Evolutionary conservation across 92 coral and sea anemone genomes (phyloP).

Genomic region (Zoanthus sansibaricus): DNA sequence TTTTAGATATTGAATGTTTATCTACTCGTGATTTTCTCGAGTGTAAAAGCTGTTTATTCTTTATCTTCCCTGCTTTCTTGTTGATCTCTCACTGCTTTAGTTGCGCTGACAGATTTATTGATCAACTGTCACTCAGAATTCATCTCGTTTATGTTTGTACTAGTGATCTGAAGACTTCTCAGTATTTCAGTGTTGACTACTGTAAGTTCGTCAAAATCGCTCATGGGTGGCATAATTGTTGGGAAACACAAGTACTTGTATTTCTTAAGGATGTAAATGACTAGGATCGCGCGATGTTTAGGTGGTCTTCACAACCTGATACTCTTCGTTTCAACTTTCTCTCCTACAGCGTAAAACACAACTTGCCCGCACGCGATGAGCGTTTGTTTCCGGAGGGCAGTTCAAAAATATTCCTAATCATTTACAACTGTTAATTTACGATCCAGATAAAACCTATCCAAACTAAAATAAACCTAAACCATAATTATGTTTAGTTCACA

Average conservation of each 20-base stretch:
- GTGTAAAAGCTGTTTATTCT: background rate
- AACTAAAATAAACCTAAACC: background rate
- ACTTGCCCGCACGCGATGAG: conserved; percentile 52
- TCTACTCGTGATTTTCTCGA: background rate
- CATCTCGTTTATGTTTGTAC: background rate
- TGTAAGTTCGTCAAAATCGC: background rate
- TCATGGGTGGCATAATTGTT: conserved; percentile 28
- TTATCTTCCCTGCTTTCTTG: conserved; percentile 8
- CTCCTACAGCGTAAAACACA: conserved; percentile 39
- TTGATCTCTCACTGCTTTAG: background rate
- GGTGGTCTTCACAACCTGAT: conserved; percentile 18
- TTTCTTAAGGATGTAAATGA: conserved; percentile 4
- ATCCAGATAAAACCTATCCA: conserved; percentile 10
- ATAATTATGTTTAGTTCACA: background rate
- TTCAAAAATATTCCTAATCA: conserved; percentile 10
- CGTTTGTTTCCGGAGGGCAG: conserved; percentile 50
- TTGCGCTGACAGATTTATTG: conserved; percentile 9
- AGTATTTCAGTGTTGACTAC: background rate
- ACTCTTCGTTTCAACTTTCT: conserved; percentile 10
- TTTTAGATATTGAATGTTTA: background rate
- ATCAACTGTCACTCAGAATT: conserved; percentile 6
- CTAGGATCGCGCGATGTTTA: background rate
- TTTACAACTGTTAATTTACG: conserved; percentile 20
- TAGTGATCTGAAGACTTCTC: background rate
- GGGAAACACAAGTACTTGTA: conserved; percentile 1